Conservation (phyloP, 2,888 invertebrate species). For the Serripes groenlandicus region DNA sequence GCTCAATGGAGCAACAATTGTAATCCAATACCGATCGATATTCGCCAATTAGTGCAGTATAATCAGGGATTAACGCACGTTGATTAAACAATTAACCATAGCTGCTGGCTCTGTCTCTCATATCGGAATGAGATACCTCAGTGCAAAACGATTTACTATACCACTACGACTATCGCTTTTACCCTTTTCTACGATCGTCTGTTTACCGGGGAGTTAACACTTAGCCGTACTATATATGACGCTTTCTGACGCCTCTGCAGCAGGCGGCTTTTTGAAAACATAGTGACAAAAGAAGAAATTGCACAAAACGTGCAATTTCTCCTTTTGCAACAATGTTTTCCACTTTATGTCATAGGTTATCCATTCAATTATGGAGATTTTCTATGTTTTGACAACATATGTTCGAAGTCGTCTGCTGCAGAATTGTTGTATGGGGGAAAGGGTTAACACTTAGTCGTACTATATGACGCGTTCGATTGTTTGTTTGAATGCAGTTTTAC, state of each 20-base stretch:
- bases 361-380: not conserved
- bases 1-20: not conserved
- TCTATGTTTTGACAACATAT: not conserved
- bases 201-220: not conserved
- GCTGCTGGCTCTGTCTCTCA: not conserved
- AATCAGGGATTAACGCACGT: conserved; percentile 12
- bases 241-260: not conserved
- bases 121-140: conserved; percentile 5
- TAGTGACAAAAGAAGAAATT: not conserved
- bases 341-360: not conserved
- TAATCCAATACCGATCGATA: conserved; percentile 8
- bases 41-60: conserved; percentile 1
- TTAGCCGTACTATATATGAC: not conserved
- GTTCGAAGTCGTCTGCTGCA: not conserved
- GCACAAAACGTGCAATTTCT: not conserved
- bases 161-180: not conserved
- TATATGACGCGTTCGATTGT: not conserved
- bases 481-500: not conserved
- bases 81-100: conserved; percentile 14
- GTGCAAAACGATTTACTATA: conserved; percentile 19
- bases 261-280: not conserved
- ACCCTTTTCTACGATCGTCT: not conserved
- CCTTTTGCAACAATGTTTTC: not conserved
- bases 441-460: not conserved
- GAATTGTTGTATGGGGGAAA: not conserved